Percentiles rank a stretch among this genome's conserved stretches.
Conservation (phyloP, 2,113 vertebrate species). For the Cochlearius cochlearius region DNA sequence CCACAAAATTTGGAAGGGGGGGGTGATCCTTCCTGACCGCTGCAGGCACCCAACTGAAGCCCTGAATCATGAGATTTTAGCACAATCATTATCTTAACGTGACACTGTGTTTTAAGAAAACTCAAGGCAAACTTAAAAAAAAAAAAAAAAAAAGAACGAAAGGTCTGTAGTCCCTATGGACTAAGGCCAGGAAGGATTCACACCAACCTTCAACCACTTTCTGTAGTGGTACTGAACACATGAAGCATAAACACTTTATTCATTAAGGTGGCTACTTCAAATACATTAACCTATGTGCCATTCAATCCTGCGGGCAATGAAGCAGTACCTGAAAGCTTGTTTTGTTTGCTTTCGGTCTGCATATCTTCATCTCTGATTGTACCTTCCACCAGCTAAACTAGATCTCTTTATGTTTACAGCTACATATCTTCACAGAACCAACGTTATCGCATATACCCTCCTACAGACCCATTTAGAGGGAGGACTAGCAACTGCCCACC, state of each 20-base stretch:
- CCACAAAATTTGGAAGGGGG: not conserved
- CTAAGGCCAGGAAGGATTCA: not conserved
- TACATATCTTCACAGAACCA: not conserved
- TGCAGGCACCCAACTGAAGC: not conserved
- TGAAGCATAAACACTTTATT: not conserved
- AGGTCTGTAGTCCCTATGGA: not conserved
- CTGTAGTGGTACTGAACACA: not conserved
- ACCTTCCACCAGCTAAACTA: not conserved
- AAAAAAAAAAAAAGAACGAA: not conserved
- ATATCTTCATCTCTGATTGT: not conserved
- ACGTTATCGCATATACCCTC: not conserved
- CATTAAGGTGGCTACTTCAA: not conserved
- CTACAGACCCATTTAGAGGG: not conserved
- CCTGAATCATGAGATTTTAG: not conserved
- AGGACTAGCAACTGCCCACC: not conserved
- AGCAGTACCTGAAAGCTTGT: not conserved
- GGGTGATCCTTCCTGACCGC: not conserved
- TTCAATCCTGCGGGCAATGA: rapidly evolving
- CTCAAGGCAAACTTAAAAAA: not conserved
- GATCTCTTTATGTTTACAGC: not conserved
- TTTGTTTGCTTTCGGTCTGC: not conserved
- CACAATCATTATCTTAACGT: rapidly evolving
- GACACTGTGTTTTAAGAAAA: not conserved
- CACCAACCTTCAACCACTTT: not conserved
- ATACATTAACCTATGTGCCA: not conserved